Evolutionary conservation across 2,797 vertebrate species (phyloP), one percentile per base, ranked within the genome.

Genomic region (Oryzias sinensis): DNA sequence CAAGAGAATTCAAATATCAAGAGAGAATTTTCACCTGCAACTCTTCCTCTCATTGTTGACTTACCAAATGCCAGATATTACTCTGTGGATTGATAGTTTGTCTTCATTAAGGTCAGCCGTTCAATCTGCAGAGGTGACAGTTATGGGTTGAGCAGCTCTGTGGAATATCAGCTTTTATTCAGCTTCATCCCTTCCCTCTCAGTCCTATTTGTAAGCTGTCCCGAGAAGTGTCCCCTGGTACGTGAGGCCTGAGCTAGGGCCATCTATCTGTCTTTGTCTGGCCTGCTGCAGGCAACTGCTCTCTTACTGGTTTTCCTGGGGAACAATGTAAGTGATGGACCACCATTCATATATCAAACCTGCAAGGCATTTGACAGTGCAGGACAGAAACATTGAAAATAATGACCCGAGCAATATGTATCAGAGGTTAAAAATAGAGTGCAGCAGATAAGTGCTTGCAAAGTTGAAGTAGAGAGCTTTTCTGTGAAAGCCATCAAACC

Each of bases 201-300:
- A 68, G 78, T 85, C 87, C 89, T 90, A 91, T 92, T 92, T 92
- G 91, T 93, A 92, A 92, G 85, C 89, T 91, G 89, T 92, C 90
- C 87, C 76, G 87, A 87, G 79, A 81, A 68, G 79, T 73, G 87
- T 87, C 89, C 89, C 88, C 71, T 62, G 82, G 89, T 89, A 86
- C 84, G 82, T 77, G 74, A 89, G 85, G 82, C 85, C 80, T 82
- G 74, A 81, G 82, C 80, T 75, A 48, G 74, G 81, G 72, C 75
- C 70, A 79, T 79, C 86, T 84, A 91, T 92, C 89, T 80, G 88
- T 93, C 90, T 91, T 84, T 91, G 90, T 91, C 89, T 83, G 79
- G 68, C 75, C 74, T 80, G 60, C 88, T 82, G 83, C 82, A 67
- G 88, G 89, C 87, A 86, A 87, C 83, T 82, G 78, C 74, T 81